Conservation (phyloP, 2,888 invertebrate species). For the Agrotis puta region DNA sequence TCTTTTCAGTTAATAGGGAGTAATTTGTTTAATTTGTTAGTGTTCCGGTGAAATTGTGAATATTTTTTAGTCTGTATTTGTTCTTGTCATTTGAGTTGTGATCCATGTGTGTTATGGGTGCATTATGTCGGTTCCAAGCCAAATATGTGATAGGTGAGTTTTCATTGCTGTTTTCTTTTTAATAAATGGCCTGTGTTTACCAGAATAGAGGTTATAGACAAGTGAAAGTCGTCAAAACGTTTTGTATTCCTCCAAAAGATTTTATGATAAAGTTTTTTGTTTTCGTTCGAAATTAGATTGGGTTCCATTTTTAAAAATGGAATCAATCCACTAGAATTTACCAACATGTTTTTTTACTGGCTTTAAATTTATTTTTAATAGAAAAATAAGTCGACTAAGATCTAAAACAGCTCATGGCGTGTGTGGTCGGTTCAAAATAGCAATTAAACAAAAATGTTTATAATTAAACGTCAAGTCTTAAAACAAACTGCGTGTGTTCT, state of each 20-base stretch:
- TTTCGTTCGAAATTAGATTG: too few relatives aligned
- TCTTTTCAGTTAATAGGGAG: slow-evolving; percentile 61
- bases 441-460: slow-evolving; percentile 26
- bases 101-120: slow-evolving; percentile 87
- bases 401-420: neutral
- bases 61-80: slow-evolving; percentile 28
- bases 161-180: neutral
- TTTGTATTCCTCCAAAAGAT: neutral
- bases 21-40: slow-evolving; percentile 63
- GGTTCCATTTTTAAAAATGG: too few relatives aligned
- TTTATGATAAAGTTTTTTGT: too few relatives aligned
- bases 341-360: neutral
- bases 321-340: too few relatives aligned
- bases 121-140: slow-evolving; percentile 87
- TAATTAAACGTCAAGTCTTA: slow-evolving; percentile 24
- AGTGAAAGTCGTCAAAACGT: neutral
- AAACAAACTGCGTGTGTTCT: slow-evolving; percentile 26
- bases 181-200: neutral
- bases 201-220: too few relatives aligned
- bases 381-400: neutral
- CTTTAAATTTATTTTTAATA: neutral
- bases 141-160: slow-evolving; percentile 87
- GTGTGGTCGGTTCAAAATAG: slow-evolving; percentile 29
- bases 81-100: slow-evolving; percentile 42
- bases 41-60: slow-evolving; percentile 57